Conservation (phyloP, 2,888 invertebrate species). For the Urechis unicinctus region DNA sequence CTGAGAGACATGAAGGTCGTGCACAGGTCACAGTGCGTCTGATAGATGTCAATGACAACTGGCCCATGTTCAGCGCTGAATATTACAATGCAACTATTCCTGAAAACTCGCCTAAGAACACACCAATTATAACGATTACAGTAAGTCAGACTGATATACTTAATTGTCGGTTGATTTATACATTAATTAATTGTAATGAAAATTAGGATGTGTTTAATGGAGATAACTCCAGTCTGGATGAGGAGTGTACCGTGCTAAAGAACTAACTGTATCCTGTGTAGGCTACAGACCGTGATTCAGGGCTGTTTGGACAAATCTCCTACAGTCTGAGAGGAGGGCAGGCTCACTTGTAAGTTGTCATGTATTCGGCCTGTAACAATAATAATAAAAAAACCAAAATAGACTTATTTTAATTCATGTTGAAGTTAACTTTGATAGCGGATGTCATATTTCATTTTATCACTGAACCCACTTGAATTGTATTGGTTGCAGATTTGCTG, state of each 20-base stretch:
- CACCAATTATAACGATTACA: constrained; percentile 24
- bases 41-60: constrained; percentile 44
- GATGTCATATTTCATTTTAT: too few relatives aligned
- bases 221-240: too few relatives aligned
- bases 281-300: constrained; percentile 68
- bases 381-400: too few relatives aligned
- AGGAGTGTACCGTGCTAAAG: too few relatives aligned
- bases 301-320: constrained; percentile 64
- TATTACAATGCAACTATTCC: constrained; percentile 70
- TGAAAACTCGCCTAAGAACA: constrained; percentile 63
- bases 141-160: constrained; percentile 19
- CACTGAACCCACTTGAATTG: too few relatives aligned
- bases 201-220: too few relatives aligned
- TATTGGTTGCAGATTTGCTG: constrained; percentile 61
- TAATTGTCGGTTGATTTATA: too few relatives aligned
- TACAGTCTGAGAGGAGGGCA: constrained; percentile 75
- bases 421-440: too few relatives aligned
- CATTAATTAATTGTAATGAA: too few relatives aligned
- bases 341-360: constrained; percentile 59
- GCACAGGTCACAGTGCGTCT: constrained; percentile 34
- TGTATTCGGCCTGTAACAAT: too few relatives aligned
- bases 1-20: constrained; percentile 26
- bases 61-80: constrained; percentile 65
- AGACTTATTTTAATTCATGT: too few relatives aligned
- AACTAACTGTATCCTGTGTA: too few relatives aligned